A percentile compares a stretch with the other conserved stretches of the same genome.
Conservation (phyloP, 2,797 vertebrate genomes). For the Numenius phaeopus region DNA sequence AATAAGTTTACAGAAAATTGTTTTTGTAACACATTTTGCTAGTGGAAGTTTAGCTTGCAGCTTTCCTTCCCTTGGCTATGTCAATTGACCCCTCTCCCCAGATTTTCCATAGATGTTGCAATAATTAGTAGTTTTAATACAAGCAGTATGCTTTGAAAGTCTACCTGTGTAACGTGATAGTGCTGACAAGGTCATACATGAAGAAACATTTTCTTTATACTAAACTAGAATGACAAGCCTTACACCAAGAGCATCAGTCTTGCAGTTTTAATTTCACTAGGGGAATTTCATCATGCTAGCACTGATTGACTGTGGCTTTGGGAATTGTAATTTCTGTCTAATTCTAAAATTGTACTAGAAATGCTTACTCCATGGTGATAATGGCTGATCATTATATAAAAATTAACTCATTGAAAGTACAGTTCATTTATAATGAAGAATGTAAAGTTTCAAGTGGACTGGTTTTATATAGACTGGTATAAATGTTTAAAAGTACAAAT, state of each 20-base stretch:
- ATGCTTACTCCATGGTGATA: neutral
- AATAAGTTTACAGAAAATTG: neutral
- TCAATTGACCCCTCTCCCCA: neutral
- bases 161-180: neutral
- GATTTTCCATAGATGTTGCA: accelerated
- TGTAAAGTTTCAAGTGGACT: neutral
- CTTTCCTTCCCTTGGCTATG: neutral
- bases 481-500: neutral
- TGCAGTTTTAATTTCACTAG: neutral
- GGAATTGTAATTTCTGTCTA: neutral
- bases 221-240: neutral
- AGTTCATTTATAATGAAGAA: neutral
- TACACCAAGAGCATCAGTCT: neutral
- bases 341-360: neutral
- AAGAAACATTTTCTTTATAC: neutral
- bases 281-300: neutral
- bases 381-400: neutral
- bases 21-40: neutral
- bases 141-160: neutral
- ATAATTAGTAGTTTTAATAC: neutral
- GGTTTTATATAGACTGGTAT: neutral
- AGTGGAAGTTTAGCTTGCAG: neutral
- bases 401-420: neutral
- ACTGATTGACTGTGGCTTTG: neutral
- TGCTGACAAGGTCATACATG: neutral